Base-by-base conservation (phyloP, 2,888 invertebrate genomes). In the Cephonodes hylas region DNA sequence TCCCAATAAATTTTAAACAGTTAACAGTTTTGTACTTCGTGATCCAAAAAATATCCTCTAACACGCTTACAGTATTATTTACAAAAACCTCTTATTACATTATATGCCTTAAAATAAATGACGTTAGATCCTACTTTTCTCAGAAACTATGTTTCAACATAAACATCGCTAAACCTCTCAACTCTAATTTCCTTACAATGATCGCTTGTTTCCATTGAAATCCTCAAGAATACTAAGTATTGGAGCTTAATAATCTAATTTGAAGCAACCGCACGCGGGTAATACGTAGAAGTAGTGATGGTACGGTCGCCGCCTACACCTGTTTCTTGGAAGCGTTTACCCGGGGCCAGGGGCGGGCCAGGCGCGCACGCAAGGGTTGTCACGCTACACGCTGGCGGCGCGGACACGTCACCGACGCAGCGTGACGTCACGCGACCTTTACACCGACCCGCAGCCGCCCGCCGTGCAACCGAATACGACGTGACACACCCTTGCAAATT, bases 401-500 rank as follows among this genome's bases (percentile, higher is more conserved):
- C 27, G 46, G 72, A 66, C 73, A 68, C 78, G 81, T 80, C 80
- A 78, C 64, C 70, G 78, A 70, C 75, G 74, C 77, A 76, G 70
- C 34, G 67, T 81, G 77, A 77, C 79, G 79, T 82, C 83, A 82
- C 58, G 8, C 8, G 38, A 44, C 59, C 53, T 53, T 53, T 10
- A 38, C 13, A 3, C 38, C 38, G n/a, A n/a, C n/a, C n/a, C 42
- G 13, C 8, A 20, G 22, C 10, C 45, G n/a, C 3, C n/a, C n/a
- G n/a, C 20, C 22, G 6, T 20, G 48, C 48, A 25, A 3, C 53
- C 0, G 18, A 31, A 27, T 8, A 13, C 8, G 15, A 27, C 15
- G 48, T 31, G 48, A 53, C 48, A 53, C 31, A 53, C 53, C 31
- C 31, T 53, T 53, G 18, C 10, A 31, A 18, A 31, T 2, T 22